Conservation (phyloP, 2,113 vertebrate species). For the Phrynosoma blainvillii region DNA sequence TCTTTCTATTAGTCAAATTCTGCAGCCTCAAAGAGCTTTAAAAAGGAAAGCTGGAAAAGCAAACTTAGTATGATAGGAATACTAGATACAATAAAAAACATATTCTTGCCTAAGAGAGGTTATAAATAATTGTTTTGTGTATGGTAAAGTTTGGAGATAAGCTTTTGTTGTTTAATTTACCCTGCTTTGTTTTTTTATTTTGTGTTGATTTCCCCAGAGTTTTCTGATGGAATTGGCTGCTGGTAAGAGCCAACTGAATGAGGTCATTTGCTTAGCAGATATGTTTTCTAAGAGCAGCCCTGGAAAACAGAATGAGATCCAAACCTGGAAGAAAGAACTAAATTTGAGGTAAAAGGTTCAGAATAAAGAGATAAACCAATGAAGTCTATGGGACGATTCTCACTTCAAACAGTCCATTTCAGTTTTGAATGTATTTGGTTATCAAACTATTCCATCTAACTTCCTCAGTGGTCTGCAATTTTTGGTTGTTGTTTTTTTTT, state of each 20-base stretch:
- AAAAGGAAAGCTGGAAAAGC: neutral
- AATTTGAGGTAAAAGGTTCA: slow-evolving; percentile 74
- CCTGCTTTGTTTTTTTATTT: slow-evolving; percentile 3
- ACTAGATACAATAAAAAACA: no score
- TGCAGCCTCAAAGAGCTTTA: neutral
- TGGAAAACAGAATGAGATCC: slow-evolving; percentile 76
- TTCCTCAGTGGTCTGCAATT: no score
- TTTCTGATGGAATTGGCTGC: slow-evolving; percentile 83
- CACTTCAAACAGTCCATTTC: neutral
- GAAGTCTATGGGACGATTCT: neutral
- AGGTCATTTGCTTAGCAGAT: slow-evolving; percentile 76
- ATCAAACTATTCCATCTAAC: neutral
- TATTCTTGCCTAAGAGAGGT: neutral
- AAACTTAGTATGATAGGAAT: slow-evolving; percentile 5
- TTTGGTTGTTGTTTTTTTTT: no score
- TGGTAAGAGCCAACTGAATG: slow-evolving; percentile 80
- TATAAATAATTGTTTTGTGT: neutral
- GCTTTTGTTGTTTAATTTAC: slow-evolving; percentile 19
- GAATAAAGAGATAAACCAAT: neutral
- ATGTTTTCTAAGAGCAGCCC: slow-evolving; percentile 79
- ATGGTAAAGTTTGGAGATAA: neutral
- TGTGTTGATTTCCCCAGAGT: slow-evolving; percentile 69
- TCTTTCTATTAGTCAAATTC: neutral
- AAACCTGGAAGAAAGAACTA: slow-evolving; percentile 70
- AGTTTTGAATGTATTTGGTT: neutral